Evolutionary conservation across 1,140 invertebrate species (phyloP).

Genomic region (Procambarus clarkii): DNA sequence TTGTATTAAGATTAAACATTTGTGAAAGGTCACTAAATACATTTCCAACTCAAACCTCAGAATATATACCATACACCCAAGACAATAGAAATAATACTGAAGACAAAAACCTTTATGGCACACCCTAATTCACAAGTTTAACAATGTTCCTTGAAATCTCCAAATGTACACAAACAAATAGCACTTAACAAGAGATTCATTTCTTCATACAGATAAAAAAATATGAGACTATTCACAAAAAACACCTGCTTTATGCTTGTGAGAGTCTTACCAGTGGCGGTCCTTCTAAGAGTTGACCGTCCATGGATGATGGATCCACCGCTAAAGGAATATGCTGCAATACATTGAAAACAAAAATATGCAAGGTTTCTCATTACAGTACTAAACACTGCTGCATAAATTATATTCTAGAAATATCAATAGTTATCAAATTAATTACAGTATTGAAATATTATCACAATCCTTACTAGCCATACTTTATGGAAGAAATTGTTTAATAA

Average conservation of each 20-base stretch:
- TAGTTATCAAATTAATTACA: no score
- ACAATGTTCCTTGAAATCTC: background rate
- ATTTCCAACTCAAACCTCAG: no score
- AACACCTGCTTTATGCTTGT: background rate
- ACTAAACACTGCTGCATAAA: no score
- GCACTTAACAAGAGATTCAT: background rate
- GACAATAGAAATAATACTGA: background rate
- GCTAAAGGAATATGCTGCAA: constrained; percentile 5
- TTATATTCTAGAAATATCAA: no score
- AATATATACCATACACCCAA: no score
- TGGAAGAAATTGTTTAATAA: no score
- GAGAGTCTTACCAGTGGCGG: background rate
- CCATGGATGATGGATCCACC: background rate
- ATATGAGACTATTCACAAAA: background rate
- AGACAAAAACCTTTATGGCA: background rate
- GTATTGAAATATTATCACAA: no score
- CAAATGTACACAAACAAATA: background rate
- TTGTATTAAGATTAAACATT: no score
- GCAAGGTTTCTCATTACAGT: background rate
- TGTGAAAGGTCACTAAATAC: no score
- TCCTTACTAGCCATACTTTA: no score
- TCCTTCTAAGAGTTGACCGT: background rate
- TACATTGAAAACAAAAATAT: background rate
- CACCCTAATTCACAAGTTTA: background rate
- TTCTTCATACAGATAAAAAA: background rate